Evolutionary conservation across 2,888 invertebrate genomes (phyloP).

Genomic region (Plagodis pulveraria): DNA sequence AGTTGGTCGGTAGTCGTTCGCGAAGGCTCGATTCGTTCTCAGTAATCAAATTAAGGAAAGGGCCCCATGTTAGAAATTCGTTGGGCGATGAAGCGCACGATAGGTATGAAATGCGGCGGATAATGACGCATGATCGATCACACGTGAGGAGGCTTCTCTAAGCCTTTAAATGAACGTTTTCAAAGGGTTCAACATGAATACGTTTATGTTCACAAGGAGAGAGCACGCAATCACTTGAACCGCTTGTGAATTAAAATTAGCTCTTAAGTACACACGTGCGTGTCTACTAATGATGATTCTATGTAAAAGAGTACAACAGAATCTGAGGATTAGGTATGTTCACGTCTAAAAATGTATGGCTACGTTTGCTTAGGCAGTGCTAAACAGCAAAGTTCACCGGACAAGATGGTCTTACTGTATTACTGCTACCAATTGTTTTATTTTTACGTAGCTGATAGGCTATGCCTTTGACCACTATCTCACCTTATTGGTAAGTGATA

Average conservation of each 20-base stretch:
- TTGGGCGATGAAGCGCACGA: conserved; percentile 58
- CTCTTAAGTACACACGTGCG: neutral
- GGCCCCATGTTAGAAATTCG: conserved; percentile 54
- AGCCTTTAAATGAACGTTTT: conserved; percentile 23
- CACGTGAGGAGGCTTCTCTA: conserved; percentile 27
- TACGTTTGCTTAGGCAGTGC: too few relatives aligned
- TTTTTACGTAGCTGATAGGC: too few relatives aligned
- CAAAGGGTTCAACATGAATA: conserved; percentile 20
- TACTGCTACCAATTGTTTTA: too few relatives aligned
- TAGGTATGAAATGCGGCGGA: conserved; percentile 49
- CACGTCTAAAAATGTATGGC: too few relatives aligned
- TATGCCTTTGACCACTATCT: too few relatives aligned
- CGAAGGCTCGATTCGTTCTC: conserved; percentile 50
- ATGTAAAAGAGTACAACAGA: too few relatives aligned
- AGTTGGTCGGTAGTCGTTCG: conserved; percentile 52
- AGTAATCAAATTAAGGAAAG: conserved; percentile 63
- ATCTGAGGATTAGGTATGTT: too few relatives aligned
- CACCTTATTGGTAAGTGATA: too few relatives aligned
- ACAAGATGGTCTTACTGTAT: too few relatives aligned
- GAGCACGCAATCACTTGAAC: neutral
- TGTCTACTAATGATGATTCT: neutral
- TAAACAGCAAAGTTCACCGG: too few relatives aligned
- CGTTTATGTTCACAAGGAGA: conserved; percentile 12
- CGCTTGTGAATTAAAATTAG: neutral
- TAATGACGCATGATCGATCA: conserved; percentile 56